Base-by-base conservation (phyloP, 2,113 vertebrate genomes). In the Cephalopholis sonnerati region DNA sequence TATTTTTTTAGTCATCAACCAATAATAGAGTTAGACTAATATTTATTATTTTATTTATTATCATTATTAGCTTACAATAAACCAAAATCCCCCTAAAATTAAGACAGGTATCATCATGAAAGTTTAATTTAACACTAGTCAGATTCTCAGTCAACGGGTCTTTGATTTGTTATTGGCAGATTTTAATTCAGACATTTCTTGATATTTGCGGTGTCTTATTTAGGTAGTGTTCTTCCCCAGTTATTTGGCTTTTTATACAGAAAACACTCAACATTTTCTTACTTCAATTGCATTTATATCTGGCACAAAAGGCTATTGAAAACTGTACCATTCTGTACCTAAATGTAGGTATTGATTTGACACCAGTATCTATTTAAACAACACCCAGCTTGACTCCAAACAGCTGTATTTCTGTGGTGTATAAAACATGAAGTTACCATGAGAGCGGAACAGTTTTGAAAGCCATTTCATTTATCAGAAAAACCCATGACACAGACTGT, bases 391-490 rank as follows among this genome's bases (percentile, higher is more conserved):
- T 24, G 18, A 39, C 51, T 46, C 13, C 24, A 74, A 59, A 13
- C 13, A 48, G 3, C 17, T 57, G 18, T 20, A 16, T 72, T 18
- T 55, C 20, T 32, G 4, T 63, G 11, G n/a, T 2, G 5, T 7
- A 50, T 54, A 13, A 25, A 55, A 54, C 7, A 44, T 22, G 2
- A 65, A 24, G 48, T 29, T 67, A 20, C 7, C 2, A 4, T 62
- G 32, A 62, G 22, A 76, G 22, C 10, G 16, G 17, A 24, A 29
- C 15, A 29, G 1, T 25, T 32, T 76, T 59, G 10, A n/a, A 44
- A 74, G 36, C 63, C 0, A 68, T 73, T 73, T 72, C 0, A 79
- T 67, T 70, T 41, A 44, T 24, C 51, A 44, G 63, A 32, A 86
- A 74, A 86, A 64, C 22, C 16, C 10, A 50, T 4, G 9, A 25